A percentile compares a stretch with the other conserved stretches of the same genome.
Evolutionary conservation across 2,888 invertebrate species (phyloP).

Genomic region (Cordilura impudica): DNA sequence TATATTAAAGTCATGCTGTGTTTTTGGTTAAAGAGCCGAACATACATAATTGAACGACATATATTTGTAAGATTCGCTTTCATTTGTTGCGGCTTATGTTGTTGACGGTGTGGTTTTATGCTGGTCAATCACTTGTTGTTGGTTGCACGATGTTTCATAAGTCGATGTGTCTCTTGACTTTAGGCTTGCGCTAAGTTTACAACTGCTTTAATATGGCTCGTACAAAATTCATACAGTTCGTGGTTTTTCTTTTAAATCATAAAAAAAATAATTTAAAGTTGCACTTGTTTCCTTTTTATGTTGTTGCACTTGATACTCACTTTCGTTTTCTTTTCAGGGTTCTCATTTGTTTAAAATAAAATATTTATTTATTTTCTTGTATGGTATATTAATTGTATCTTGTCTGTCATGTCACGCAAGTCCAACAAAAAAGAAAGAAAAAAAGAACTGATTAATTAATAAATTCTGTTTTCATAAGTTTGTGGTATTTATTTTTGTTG

Average conservation of each 20-base stretch:
- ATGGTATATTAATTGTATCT: constrained; percentile 41
- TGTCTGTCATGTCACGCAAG: constrained; percentile 47
- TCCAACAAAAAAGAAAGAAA: too few species aligned
- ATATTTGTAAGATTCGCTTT: constrained; percentile 55
- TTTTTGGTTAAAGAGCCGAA: constrained; percentile 30
- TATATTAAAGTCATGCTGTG: constrained; percentile 50
- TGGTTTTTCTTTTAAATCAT: constrained; percentile 45
- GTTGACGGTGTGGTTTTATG: constrained; percentile 24
- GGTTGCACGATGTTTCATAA: constrained; percentile 36
- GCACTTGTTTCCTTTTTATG: constrained; percentile 46
- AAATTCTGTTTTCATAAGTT: constrained; percentile 25
- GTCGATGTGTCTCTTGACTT: constrained; percentile 37
- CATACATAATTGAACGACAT: constrained; percentile 17
- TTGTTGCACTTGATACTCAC: constrained; percentile 59
- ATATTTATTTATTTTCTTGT: constrained; percentile 39
- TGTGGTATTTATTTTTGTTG: constrained; percentile 9
- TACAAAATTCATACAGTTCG: constrained; percentile 20
- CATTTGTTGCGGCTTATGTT: constrained; percentile 51
- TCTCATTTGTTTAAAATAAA: constrained; percentile 3
- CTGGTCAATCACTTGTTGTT: constrained; percentile 49
- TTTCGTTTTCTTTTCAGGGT: constrained; percentile 63
- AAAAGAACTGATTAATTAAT: constrained; percentile 44
- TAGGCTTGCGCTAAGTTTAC: constrained; percentile 51
- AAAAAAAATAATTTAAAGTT: constrained; percentile 26
- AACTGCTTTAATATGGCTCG: constrained; percentile 53